A percentile compares a stretch with the other conserved stretches of the same genome.
These are phyloP conservation scores for Epinephelus cyanopodus DNA, from an alignment of 2,113 vertebrate species.

Conservation along the genomic window DNA sequence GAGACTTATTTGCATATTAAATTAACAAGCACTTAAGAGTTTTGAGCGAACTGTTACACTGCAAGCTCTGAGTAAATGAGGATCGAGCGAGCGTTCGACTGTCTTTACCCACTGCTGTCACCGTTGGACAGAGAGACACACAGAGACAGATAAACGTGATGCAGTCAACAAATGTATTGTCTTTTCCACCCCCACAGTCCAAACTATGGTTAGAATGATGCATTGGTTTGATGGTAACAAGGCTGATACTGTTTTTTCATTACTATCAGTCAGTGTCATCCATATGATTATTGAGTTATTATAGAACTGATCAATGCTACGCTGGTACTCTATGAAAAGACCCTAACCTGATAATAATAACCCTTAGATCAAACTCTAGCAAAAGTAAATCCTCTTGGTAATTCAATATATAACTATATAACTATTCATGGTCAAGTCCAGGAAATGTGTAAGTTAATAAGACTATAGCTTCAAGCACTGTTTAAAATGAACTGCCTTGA, in stretches of 20 bases:
- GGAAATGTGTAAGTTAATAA: background rate
- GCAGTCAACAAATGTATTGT: constrained; percentile 26
- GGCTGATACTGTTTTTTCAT: constrained; percentile 17
- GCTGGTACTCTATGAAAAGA: background rate
- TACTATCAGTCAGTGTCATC: constrained; percentile 6
- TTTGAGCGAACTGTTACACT: constrained; percentile 68
- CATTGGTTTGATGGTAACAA: constrained; percentile 11
- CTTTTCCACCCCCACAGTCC: constrained; percentile 18
- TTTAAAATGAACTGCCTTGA: background rate
- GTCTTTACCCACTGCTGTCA: constrained; percentile 69
- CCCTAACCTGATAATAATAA: constrained; percentile 2
- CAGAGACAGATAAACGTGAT: constrained; percentile 46
- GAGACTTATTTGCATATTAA: constrained; percentile 85
- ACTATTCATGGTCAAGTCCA: background rate
- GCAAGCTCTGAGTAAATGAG: constrained; percentile 64
- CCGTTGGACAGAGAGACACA: constrained; percentile 53
- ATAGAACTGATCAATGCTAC: constrained; percentile 5
- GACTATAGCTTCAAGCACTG: background rate
- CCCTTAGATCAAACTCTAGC: constrained; percentile 1
- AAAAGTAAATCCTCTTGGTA: background rate
- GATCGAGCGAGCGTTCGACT: constrained; percentile 54
- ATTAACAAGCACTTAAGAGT: constrained; percentile 83
- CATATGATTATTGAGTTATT: constrained; percentile 14
- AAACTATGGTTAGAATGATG: constrained; percentile 16
- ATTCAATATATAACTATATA: constrained; percentile 5